Evolutionary conservation across 2,888 invertebrate species (phyloP).

Genomic region (Ctena decussata): DNA sequence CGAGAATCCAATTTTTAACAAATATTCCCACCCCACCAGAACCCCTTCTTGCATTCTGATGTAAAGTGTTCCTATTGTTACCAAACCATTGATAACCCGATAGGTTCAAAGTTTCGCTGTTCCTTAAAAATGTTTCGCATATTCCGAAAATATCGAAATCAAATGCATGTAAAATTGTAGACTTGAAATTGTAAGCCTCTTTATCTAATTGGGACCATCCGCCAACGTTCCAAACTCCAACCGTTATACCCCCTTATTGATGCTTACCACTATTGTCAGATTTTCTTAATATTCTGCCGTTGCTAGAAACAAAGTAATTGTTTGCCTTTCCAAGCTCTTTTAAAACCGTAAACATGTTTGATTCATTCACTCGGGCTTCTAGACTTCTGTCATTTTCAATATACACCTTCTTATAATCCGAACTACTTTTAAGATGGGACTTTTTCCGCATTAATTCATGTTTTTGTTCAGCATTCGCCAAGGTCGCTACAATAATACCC

Average conservation of each 20-base stretch:
- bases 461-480: not conserved
- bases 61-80: not conserved
- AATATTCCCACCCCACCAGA: not conserved
- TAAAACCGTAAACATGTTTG: not conserved
- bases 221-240: conserved; percentile 16
- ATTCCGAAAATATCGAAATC: not conserved
- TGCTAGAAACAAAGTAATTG: not conserved
- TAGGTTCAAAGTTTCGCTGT: not conserved
- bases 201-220: conserved; percentile 9
- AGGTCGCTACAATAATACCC: not conserved
- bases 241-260: conserved; percentile 11
- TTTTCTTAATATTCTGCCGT: not conserved
- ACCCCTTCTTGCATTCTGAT: not conserved
- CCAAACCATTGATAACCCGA: not conserved
- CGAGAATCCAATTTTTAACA: not conserved
- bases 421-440: not conserved
- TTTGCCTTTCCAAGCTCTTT: not conserved
- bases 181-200: not conserved
- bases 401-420: not conserved
- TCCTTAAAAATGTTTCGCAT: conserved; percentile 8
- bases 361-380: not conserved
- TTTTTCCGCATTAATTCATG: not conserved
- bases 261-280: not conserved
- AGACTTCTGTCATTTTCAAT: not conserved
- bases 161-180: not conserved